Conservation (phyloP, 1,140 invertebrate species). For the Rhagoletis zephyria region DNA sequence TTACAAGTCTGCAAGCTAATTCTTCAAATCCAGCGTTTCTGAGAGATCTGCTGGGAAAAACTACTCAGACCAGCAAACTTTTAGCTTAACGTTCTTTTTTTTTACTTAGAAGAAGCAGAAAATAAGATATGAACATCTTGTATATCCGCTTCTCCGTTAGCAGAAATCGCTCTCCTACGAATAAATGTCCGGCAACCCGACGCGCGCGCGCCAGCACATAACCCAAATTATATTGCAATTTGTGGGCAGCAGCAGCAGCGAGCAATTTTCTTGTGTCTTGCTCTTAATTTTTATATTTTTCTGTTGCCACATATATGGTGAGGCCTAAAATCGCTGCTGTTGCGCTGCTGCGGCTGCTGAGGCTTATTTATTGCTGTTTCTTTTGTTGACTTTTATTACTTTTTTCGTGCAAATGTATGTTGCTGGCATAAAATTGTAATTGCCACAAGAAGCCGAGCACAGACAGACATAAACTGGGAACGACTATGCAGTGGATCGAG, state of each 20-base stretch:
- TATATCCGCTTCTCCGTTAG: neutral
- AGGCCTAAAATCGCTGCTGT: neutral
- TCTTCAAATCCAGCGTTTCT: no score
- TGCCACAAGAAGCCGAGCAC: neutral
- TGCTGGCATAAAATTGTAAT: conserved; percentile 47
- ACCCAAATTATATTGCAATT: conserved; percentile 48
- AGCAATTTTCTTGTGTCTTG: conserved; percentile 27
- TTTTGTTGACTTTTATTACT: conserved; percentile 39
- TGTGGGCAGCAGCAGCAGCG: neutral
- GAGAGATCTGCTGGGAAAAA: no score
- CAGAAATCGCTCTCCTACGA: neutral
- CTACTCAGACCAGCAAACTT: no score
- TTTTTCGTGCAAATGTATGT: neutral
- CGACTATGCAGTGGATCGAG: neutral
- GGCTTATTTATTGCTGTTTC: conserved; percentile 38
- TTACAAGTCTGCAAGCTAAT: no score
- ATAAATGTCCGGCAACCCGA: neutral
- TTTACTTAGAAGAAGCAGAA: no score
- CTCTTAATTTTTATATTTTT: conserved; percentile 13
- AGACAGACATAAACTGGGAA: no score
- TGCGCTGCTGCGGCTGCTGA: neutral
- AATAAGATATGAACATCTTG: no score
- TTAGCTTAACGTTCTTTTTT: no score
- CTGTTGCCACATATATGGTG: neutral
- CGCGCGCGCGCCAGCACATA: neutral